Evolutionary conservation across 2,797 vertebrate genomes (phyloP).

Genomic region (Sardinella longiceps): DNA sequence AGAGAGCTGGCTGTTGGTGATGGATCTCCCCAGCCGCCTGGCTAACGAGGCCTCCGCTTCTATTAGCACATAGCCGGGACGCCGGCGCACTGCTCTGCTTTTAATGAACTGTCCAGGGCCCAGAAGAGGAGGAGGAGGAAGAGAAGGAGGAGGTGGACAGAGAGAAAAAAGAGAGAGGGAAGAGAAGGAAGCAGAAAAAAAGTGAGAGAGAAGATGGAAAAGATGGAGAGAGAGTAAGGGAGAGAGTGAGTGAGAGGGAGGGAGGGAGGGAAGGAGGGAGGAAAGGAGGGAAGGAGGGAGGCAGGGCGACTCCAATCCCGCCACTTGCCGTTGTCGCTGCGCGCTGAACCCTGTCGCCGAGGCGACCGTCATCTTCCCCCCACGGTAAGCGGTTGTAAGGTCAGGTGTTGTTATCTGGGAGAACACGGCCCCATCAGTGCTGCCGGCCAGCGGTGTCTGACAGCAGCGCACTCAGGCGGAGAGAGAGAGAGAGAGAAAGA

Average conservation of each 20-base stretch:
- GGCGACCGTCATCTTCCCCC: conserved; percentile 59
- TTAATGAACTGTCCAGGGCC: conserved; percentile 86
- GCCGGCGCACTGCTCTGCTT: conserved; percentile 78
- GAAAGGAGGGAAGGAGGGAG: conserved; percentile 34
- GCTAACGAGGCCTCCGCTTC: conserved; percentile 91
- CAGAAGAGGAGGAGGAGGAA: not conserved
- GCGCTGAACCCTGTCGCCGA: conserved; percentile 56
- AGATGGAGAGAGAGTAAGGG: not conserved
- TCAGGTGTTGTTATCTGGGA: conserved; percentile 84
- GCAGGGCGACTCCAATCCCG: conserved; percentile 82
- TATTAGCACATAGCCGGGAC: conserved; percentile 84
- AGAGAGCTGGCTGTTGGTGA: conserved; percentile 81
- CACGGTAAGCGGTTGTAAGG: conserved; percentile 86
- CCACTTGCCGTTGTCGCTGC: conserved; percentile 60
- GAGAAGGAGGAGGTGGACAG: not conserved
- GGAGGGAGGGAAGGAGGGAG: not conserved
- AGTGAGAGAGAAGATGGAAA: not conserved
- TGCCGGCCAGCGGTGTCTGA: conserved; percentile 66
- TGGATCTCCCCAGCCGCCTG: conserved; percentile 88
- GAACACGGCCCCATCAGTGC: conserved; percentile 69
- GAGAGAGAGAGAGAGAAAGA: conserved; percentile 3
- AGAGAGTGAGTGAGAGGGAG: not conserved
- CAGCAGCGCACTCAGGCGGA: conserved; percentile 68
- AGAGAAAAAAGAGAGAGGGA: not conserved
- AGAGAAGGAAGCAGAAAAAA: not conserved